These are phyloP conservation scores for Lepus townsendii DNA, from an alignment of 2,797 vertebrate genomes.

Conservation along the genomic window DNA sequence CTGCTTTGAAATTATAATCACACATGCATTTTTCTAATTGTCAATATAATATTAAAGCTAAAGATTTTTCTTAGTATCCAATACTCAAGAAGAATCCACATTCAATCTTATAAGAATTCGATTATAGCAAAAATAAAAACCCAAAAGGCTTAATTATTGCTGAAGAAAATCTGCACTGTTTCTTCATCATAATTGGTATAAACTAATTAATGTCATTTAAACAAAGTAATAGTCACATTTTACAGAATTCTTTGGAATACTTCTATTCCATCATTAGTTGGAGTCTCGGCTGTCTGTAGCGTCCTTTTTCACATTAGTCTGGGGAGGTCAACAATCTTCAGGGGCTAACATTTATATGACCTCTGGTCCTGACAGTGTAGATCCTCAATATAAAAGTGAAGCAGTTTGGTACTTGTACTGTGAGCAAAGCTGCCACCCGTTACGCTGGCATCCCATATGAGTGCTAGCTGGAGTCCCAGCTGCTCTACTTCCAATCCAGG, in stretches of 20 bases:
- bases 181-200: constrained; percentile 19
- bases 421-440: too few relatives aligned
- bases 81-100: constrained; percentile 9
- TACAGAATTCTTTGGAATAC: neutral
- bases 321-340: neutral
- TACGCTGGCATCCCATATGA: too few relatives aligned
- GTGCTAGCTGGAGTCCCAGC: too few relatives aligned
- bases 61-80: constrained; percentile 23
- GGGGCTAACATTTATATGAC: neutral
- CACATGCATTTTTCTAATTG: neutral
- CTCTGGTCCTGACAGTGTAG: rapidly evolving
- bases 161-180: constrained; percentile 1
- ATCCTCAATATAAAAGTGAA: neutral
- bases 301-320: neutral
- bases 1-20: constrained; percentile 19
- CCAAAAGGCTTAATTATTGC: constrained; percentile 13
- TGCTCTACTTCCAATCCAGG: too few relatives aligned
- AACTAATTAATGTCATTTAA: neutral
- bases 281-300: neutral
- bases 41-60: neutral
- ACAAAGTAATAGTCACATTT: neutral
- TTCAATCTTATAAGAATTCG: neutral
- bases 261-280: neutral
- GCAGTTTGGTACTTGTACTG: neutral
- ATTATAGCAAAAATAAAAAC: neutral